A percentile compares a stretch with the other conserved stretches of the same genome.
These are phyloP conservation scores for Pteronotus mesoamericanus DNA, from an alignment of 2,797 vertebrate genomes.

Conservation along the genomic window DNA sequence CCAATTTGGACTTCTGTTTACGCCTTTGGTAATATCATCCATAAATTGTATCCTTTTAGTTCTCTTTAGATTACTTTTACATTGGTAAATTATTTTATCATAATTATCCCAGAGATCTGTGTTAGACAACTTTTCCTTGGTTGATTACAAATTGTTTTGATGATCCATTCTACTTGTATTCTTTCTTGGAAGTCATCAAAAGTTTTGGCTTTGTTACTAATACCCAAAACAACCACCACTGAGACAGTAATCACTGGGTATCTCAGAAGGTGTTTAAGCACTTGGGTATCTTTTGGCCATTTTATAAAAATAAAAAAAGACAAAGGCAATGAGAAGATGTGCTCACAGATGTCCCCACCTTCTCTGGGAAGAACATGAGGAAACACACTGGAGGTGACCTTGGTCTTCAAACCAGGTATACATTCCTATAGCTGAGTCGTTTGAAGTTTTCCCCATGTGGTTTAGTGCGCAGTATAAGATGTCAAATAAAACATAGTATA, in stretches of 20 bases:
- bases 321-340: not conserved
- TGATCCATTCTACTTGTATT: not conserved
- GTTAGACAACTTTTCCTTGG: not conserved
- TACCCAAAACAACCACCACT: not conserved
- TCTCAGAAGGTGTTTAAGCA: not conserved
- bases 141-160: not conserved
- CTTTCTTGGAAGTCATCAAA: not conserved
- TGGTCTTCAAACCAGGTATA: constrained; percentile 54
- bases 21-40: not conserved
- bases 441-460: constrained; percentile 53
- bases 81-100: not conserved
- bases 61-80: not conserved
- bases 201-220: constrained; percentile 12
- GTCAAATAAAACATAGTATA: constrained; percentile 66
- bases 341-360: not conserved
- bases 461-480: constrained; percentile 54
- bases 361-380: not conserved
- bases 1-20: not conserved
- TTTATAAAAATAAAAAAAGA: constrained; percentile 34
- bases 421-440: constrained; percentile 68
- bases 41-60: not conserved
- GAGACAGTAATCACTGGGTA: not conserved
- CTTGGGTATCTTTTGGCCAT: not conserved
- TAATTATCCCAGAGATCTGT: not conserved
- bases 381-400: constrained; percentile 44